Evolutionary conservation across 2,113 vertebrate species (phyloP).

Genomic region (Entomyzon cyanotis): DNA sequence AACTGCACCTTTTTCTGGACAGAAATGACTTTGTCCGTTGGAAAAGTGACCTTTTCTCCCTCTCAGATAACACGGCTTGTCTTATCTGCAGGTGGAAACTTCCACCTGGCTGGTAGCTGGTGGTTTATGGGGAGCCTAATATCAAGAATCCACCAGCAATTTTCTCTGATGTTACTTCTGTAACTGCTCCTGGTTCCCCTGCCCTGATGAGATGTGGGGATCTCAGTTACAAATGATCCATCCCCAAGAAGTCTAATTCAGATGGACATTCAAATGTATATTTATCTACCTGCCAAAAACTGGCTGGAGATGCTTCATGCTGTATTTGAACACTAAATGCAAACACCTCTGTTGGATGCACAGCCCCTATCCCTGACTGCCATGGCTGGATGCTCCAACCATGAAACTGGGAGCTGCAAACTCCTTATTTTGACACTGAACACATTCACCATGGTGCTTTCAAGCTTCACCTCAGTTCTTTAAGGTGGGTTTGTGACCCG

Average conservation of each 20-base stretch:
- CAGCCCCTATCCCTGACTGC: not conserved
- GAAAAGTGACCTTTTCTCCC: slow-evolving; percentile 4
- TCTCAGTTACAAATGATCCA: not conserved
- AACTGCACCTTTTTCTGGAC: not conserved
- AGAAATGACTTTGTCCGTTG: not conserved
- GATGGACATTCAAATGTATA: accelerated
- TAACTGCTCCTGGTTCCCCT: not conserved
- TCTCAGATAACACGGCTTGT: not conserved
- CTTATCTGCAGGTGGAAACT: not conserved
- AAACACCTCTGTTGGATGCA: not conserved
- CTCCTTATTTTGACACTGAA: not conserved
- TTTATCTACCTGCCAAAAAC: not conserved
- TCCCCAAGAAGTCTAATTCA: not conserved
- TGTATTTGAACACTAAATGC: not conserved
- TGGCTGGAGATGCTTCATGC: not conserved
- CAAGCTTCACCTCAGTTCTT: not conserved
- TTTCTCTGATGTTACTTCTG: not conserved
- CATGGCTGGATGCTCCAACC: accelerated
- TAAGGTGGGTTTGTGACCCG: not conserved
- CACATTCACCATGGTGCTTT: accelerated
- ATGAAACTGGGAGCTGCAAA: not conserved
- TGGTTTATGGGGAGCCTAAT: not conserved
- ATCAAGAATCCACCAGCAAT: not conserved
- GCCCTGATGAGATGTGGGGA: accelerated
- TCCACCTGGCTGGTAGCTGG: not conserved